Evolutionary conservation across 2,888 invertebrate genomes (phyloP).

Genomic region (Cacoxenus indagator): DNA sequence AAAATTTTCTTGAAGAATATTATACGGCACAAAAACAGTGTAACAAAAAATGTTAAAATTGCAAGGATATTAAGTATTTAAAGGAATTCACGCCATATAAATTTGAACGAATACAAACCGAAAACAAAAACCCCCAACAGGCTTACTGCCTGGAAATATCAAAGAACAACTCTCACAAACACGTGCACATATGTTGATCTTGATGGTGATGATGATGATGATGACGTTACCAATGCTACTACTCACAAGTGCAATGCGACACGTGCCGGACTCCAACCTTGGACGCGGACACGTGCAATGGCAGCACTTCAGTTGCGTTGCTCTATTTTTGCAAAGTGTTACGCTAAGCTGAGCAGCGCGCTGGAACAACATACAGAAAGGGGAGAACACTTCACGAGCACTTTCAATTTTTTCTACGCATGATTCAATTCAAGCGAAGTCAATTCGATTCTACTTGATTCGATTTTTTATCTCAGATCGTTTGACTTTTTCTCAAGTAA

Average conservation of each 20-base stretch:
- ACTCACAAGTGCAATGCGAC: constrained; percentile 11
- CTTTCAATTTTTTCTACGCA: background rate
- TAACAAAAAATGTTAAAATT: background rate
- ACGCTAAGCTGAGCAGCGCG: background rate
- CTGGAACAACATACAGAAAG: background rate
- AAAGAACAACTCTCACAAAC: background rate
- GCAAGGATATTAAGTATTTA: background rate
- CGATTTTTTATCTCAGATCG: background rate
- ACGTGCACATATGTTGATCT: background rate
- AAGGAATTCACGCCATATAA: background rate
- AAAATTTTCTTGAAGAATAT: background rate
- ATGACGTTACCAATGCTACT: background rate
- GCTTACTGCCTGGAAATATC: background rate
- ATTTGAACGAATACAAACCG: background rate
- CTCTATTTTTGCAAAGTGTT: constrained; percentile 8
- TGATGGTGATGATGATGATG: background rate
- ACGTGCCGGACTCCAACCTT: background rate
- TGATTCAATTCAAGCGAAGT: background rate
- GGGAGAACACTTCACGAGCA: background rate
- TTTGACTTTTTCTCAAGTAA: background rate
- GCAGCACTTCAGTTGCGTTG: constrained; percentile 1
- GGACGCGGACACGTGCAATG: background rate
- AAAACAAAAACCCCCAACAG: background rate
- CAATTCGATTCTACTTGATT: no score
- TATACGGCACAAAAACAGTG: background rate